A percentile compares a stretch with the other conserved stretches of the same genome.
phyloP scores from a whole-genome alignment of 2,888 invertebrate genomes.

The Heteromyza rotundicornis region DNA sequence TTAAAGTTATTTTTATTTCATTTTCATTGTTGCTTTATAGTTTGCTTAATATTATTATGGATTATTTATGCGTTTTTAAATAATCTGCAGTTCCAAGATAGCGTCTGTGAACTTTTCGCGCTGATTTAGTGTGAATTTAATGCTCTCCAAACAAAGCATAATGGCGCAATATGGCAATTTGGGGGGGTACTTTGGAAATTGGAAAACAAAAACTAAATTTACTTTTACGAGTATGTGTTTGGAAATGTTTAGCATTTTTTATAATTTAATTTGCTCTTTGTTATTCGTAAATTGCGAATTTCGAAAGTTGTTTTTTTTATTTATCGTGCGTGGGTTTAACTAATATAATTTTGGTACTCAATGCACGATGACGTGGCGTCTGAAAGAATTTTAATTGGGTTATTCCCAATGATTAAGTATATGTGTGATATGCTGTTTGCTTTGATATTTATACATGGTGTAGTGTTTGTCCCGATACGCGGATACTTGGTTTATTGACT shows the following conservation, averaged over 20 bases:
- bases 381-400: too few species aligned
- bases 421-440: too few species aligned
- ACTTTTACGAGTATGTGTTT: constrained; percentile 8
- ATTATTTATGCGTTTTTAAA: constrained; percentile 56
- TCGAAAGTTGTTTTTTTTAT: constrained; percentile 14
- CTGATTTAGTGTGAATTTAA: constrained; percentile 40
- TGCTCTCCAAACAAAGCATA: background rate
- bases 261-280: constrained; percentile 21
- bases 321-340: constrained; percentile 25
- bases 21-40: constrained; percentile 27
- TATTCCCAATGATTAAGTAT: too few species aligned
- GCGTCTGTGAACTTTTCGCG: constrained; percentile 28
- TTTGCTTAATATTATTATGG: constrained; percentile 43
- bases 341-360: too few species aligned
- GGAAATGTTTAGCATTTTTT: background rate
- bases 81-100: constrained; percentile 50
- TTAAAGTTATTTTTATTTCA: constrained; percentile 58
- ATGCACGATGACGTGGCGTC: too few species aligned
- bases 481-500: too few species aligned
- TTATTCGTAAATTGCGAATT: constrained; percentile 17
- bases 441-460: too few species aligned
- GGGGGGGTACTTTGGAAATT: background rate
- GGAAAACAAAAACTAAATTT: background rate
- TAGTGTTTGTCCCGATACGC: too few species aligned
- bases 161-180: constrained; percentile 12